These are phyloP conservation scores for Tragelaphus imberbis DNA, from an alignment of 2,113 vertebrate genomes.

Conservation along the genomic window DNA sequence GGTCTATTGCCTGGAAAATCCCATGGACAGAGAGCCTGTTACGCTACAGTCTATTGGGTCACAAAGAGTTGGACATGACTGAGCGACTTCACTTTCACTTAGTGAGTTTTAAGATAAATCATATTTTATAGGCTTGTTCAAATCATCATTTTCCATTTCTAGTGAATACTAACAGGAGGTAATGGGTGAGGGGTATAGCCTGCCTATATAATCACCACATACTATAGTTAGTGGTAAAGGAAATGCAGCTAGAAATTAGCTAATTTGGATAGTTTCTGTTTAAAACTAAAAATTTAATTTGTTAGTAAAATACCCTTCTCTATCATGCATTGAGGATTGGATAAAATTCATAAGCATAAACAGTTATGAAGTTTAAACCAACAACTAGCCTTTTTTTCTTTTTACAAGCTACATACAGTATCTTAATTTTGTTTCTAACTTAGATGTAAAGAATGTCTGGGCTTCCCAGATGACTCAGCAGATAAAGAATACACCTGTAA, in stretches of 20 bases:
- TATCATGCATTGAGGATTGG: background rate
- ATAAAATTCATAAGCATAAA: background rate
- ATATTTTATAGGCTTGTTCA: slow-evolving; percentile 26
- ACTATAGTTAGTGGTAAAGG: background rate
- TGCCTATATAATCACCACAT: background rate
- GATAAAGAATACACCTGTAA: background rate
- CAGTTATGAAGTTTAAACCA: background rate
- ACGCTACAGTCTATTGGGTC: too few species aligned
- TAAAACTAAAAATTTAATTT: background rate
- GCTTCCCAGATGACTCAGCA: background rate
- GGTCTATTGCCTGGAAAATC: too few species aligned
- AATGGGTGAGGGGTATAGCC: background rate
- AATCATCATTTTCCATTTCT: slow-evolving; percentile 44
- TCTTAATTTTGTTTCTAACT: background rate
- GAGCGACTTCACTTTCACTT: background rate
- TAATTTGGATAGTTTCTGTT: slow-evolving; percentile 21
- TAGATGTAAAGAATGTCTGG: background rate
- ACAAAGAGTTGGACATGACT: too few species aligned
- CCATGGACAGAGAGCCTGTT: too few species aligned
- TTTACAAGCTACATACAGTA: background rate
- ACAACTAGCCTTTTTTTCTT: background rate
- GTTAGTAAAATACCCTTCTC: background rate
- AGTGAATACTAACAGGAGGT: background rate
- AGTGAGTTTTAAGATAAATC: background rate
- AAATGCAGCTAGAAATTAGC: background rate